Evolutionary conservation across 2,888 invertebrate species (phyloP).

Genomic region (Eilema sororculum): DNA sequence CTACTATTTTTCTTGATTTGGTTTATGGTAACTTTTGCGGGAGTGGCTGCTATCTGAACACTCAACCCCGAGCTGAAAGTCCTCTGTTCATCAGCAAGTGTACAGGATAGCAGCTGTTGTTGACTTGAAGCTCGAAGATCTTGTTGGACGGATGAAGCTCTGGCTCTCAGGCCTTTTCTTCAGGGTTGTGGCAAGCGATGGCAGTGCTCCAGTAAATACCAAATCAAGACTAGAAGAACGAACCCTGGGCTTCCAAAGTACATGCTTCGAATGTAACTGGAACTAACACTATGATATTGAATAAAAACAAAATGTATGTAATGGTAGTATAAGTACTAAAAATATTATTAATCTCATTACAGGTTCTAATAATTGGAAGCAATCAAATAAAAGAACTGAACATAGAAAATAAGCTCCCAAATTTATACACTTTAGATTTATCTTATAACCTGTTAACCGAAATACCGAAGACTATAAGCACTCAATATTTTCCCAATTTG

Average conservation of each 20-base stretch:
- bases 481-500: slow-evolving; percentile 79
- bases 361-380: slow-evolving; percentile 80
- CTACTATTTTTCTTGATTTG: background rate
- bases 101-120: no score
- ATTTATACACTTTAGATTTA: slow-evolving; percentile 81
- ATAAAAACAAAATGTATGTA: background rate
- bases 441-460: slow-evolving; percentile 81
- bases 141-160: no score
- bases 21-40: no score
- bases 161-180: no score
- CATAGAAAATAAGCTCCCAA: slow-evolving; percentile 75
- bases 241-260: background rate
- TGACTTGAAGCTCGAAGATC: no score
- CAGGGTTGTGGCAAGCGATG: no score
- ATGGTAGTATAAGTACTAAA: background rate
- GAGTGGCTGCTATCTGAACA: no score
- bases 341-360: slow-evolving; percentile 51
- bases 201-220: no score
- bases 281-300: background rate
- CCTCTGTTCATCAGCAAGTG: no score
- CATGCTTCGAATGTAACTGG: background rate
- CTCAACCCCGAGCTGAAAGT: no score
- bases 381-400: slow-evolving; percentile 80
- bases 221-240: no score
- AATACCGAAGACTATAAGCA: slow-evolving; percentile 79